Evolutionary conservation across 37 sponge, comb jelly and placozoan species (phyloP).

Genomic region (Geodia barretti): DNA sequence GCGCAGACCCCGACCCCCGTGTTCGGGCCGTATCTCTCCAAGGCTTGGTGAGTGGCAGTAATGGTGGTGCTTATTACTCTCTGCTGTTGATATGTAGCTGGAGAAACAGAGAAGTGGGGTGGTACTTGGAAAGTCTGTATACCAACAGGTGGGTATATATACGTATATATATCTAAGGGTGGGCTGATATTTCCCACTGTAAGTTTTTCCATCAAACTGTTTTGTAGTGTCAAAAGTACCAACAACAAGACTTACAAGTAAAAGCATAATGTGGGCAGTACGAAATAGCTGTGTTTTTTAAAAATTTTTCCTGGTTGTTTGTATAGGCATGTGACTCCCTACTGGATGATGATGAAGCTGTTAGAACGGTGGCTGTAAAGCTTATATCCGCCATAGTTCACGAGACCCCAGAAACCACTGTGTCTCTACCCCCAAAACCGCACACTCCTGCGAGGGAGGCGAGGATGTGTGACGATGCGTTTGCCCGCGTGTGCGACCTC

Average conservation of each 20-base stretch:
- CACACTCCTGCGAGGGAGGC: constrained; percentile 32
- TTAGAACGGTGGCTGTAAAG: constrained; percentile 50
- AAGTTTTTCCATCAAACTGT: neutral
- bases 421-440: constrained; percentile 28
- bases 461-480: constrained; percentile 77
- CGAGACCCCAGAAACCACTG: constrained; percentile 20
- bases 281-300: too few relatives aligned
- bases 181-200: neutral
- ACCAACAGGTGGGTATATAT: neutral
- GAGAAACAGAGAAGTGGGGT: neutral
- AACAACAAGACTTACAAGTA: too few relatives aligned
- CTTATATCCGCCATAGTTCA: constrained; percentile 52
- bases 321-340: constrained; percentile 45
- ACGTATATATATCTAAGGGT: too few relatives aligned
- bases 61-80: neutral
- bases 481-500: constrained; percentile 81
- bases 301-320: too few relatives aligned
- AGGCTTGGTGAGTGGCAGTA: constrained; percentile 74
- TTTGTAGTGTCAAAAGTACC: too few relatives aligned
- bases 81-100: neutral
- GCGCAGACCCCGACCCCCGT: constrained; percentile 66
- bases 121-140: neutral
- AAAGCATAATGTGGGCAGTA: too few relatives aligned
- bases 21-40: constrained; percentile 67
- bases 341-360: constrained; percentile 53